phyloP scores from a whole-genome alignment of 2,797 vertebrate genomes.

The Pipistrellus kuhlii region DNA sequence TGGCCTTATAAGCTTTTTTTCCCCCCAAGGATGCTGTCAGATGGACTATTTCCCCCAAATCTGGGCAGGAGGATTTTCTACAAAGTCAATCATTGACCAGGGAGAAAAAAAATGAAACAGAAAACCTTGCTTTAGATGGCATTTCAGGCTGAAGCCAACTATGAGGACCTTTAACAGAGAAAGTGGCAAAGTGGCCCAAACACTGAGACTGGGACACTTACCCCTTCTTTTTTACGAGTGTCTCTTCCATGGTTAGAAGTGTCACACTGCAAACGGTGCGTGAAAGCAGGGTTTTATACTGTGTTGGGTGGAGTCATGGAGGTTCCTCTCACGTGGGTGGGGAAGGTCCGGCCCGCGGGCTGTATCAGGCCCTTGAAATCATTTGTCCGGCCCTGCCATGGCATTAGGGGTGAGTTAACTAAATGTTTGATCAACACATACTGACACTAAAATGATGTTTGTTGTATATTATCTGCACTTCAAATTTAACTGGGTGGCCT shows the following conservation, averaged over 20 bases:
- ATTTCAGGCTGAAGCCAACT: neutral
- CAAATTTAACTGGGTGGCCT: neutral
- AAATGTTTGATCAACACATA: too few species aligned
- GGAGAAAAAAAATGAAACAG: neutral
- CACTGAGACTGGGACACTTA: fast-evolving
- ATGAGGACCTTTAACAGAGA: neutral
- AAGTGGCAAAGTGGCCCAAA: neutral
- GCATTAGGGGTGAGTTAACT: too few species aligned
- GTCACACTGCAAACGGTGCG: fast-evolving
- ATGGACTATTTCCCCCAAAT: conserved; percentile 14
- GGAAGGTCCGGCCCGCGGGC: too few species aligned
- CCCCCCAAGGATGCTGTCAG: conserved; percentile 12
- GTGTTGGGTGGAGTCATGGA: fast-evolving
- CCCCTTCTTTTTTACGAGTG: neutral
- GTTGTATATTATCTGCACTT: neutral
- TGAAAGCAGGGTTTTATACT: neutral
- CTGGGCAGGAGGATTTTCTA: neutral
- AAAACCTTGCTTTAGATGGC: neutral
- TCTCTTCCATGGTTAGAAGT: neutral
- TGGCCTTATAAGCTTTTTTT: neutral
- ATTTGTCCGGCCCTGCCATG: too few species aligned
- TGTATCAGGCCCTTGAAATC: too few species aligned
- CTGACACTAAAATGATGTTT: neutral
- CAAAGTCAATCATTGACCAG: neutral
- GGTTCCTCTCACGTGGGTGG: neutral